Conservation (phyloP, 2,113 vertebrate species). For the Cryptomyrus ogoouensis region DNA sequence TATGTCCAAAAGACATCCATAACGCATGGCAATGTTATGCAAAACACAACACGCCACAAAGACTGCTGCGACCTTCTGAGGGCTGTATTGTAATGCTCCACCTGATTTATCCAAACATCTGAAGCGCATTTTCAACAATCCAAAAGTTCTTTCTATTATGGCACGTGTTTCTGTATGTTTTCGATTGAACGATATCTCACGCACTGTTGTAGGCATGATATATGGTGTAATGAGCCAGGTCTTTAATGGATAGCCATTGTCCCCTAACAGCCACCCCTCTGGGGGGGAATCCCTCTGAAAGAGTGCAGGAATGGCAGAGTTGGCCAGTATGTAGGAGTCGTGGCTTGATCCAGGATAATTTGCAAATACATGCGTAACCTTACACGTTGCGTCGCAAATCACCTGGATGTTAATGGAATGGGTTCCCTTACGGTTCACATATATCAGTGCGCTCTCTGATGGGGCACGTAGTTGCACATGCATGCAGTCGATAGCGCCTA, state of each 20-base stretch:
- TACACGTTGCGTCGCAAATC: background rate
- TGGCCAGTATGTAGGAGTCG: background rate
- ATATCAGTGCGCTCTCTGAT: background rate
- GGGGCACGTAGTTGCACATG: background rate
- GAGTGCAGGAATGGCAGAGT: slow-evolving; percentile 8
- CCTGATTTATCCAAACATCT: background rate
- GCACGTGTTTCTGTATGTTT: background rate
- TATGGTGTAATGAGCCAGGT: background rate
- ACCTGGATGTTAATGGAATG: background rate
- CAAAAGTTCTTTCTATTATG: background rate
- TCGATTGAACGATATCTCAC: background rate
- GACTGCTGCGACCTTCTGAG: background rate
- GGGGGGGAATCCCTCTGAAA: background rate
- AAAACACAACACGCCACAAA: slow-evolving; percentile 10
- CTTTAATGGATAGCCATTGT: slow-evolving; percentile 1
- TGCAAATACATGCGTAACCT: background rate
- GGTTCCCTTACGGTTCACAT: background rate
- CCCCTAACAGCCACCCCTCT: background rate
- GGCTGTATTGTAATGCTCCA: background rate
- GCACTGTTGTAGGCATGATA: background rate
- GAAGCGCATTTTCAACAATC: background rate
- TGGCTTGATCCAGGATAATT: slow-evolving; percentile 8
- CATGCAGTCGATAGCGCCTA: background rate
- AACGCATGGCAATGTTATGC: background rate
- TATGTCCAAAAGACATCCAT: background rate